Evolutionary conservation across 92 coral and sea anemone species (phyloP).

Genomic region (Hydrozoanthus gracilis): DNA sequence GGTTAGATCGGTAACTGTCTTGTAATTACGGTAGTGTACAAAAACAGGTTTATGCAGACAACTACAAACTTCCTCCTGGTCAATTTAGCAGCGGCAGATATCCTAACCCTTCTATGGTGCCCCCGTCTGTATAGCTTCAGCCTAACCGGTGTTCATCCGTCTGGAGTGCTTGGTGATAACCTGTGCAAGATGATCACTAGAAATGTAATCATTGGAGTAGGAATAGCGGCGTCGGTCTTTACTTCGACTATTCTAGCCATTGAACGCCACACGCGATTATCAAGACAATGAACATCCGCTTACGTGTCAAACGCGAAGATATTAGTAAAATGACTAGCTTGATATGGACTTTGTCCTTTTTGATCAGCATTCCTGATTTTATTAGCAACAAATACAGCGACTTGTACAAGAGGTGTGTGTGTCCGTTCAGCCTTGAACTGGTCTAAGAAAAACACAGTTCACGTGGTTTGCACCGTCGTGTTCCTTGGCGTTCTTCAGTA

Average conservation of each 20-base stretch:
- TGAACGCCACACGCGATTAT: slow-evolving; percentile 79
- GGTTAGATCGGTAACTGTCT: slow-evolving; percentile 14
- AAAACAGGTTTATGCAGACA: slow-evolving; percentile 28
- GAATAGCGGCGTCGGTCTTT: slow-evolving; percentile 60
- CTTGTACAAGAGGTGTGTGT: slow-evolving; percentile 57
- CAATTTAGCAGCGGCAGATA: slow-evolving; percentile 25
- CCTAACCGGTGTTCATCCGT: slow-evolving; percentile 66
- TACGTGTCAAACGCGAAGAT: slow-evolving; percentile 53
- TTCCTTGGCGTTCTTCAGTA: slow-evolving; percentile 72
- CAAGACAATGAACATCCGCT: slow-evolving; percentile 60
- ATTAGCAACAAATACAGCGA: slow-evolving; percentile 62
- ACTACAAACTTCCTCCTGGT: slow-evolving; percentile 27
- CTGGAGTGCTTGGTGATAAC: slow-evolving; percentile 66
- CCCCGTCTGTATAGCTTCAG: slow-evolving; percentile 60
- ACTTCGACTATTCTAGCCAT: slow-evolving; percentile 72
- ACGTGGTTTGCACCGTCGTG: slow-evolving; percentile 69
- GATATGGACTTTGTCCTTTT: slow-evolving; percentile 58
- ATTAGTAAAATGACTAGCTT: slow-evolving; percentile 51
- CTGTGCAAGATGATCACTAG: slow-evolving; percentile 82
- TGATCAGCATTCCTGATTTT: slow-evolving; percentile 63
- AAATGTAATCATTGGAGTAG: slow-evolving; percentile 69
- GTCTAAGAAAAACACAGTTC: slow-evolving; percentile 48
- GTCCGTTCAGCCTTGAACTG: slow-evolving; percentile 70
- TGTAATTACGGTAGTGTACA: slow-evolving; percentile 17
- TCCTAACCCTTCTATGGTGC: slow-evolving; percentile 5